Base-by-base conservation (phyloP, 2,888 invertebrate species). In the Sphinx pinastri region DNA sequence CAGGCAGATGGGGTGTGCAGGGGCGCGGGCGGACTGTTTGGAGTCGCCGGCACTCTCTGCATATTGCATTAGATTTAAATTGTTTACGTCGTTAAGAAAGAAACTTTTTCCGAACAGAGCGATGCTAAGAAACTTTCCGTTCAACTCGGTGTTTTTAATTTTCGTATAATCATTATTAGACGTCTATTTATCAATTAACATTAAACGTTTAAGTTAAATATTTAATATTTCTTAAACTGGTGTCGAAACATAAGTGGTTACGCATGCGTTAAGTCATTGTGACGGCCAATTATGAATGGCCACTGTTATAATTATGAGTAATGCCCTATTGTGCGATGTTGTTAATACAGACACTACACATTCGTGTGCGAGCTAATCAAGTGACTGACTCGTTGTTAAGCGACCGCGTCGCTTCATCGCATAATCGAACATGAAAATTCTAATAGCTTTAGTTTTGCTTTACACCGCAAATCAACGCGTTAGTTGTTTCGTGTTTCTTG, bases 21-120 rank as follows among this genome's bases (percentile, higher is more conserved):
- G 75, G 81, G 81, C 76, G 77, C 68, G 79, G 75, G 71, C 72
- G 77, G 82, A 80, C 76, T 73, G 78, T 72, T 73, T 60, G 76
- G 80, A 89, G 87, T 87, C 85, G 83, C 83, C 83, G 81, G 84
- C 83, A 75, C 77, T 81, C 83, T 84, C 88, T 92, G 92, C 92
- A 92, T 93, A 90, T 93, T 93, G 89, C 90, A 93, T 93, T 92
- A 92, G 89, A 89, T 91, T 92, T 91, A 93, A 93, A 93, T 92
- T 92, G 91, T 93, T 93, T 92, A 92, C 91, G 92, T 92, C 92
- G 91, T 92, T 93, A 92, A 90, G 91, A 90, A 90, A 90, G 86
- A 88, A 92, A 92, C 82, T 92, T 91, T 79, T 76, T 75, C 77
- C 78, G 75, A 89, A 88, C 85, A 84, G 82, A 82, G 83, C 84